A percentile compares a stretch with the other conserved stretches of the same genome.
These are phyloP conservation scores for Drosophila nasuta DNA, from an alignment of 1,140 invertebrate species.

Conservation along the genomic window DNA sequence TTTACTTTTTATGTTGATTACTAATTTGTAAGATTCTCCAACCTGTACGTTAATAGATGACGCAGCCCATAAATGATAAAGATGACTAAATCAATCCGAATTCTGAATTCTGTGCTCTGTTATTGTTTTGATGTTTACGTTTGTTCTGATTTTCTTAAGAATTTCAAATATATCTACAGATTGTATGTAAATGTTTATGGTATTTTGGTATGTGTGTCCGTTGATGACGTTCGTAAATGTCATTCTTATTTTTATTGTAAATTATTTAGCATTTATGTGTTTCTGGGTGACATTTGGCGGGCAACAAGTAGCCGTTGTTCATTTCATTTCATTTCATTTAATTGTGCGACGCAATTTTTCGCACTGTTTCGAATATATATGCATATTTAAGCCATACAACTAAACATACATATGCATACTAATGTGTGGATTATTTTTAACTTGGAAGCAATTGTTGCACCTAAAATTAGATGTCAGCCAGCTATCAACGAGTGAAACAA, in stretches of 20 bases:
- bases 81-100: conserved; percentile 16
- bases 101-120: conserved; percentile 11
- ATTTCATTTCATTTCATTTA: conserved; percentile 13
- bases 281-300: conserved; percentile 24
- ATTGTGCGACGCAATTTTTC: conserved; percentile 43
- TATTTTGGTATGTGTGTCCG: conserved; percentile 1
- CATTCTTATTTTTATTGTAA: conserved; percentile 30
- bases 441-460: conserved; percentile 36
- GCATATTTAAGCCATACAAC: background rate
- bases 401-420: conserved; percentile 4
- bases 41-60: background rate
- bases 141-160: conserved; percentile 6
- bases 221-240: conserved; percentile 32
- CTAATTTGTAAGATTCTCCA: too few species aligned
- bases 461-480: conserved; percentile 65
- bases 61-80: conserved; percentile 9
- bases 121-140: conserved; percentile 37
- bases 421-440: conserved; percentile 54
- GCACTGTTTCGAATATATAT: conserved; percentile 16
- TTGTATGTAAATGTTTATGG: background rate
- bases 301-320: conserved; percentile 37
- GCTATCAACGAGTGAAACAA: conserved; percentile 45
- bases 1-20: too few species aligned
- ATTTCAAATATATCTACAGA: conserved; percentile 1
- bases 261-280: conserved; percentile 21